These are phyloP conservation scores for Eupelmus urozonus DNA, from an alignment of 2,888 invertebrate genomes.

Conservation along the genomic window DNA sequence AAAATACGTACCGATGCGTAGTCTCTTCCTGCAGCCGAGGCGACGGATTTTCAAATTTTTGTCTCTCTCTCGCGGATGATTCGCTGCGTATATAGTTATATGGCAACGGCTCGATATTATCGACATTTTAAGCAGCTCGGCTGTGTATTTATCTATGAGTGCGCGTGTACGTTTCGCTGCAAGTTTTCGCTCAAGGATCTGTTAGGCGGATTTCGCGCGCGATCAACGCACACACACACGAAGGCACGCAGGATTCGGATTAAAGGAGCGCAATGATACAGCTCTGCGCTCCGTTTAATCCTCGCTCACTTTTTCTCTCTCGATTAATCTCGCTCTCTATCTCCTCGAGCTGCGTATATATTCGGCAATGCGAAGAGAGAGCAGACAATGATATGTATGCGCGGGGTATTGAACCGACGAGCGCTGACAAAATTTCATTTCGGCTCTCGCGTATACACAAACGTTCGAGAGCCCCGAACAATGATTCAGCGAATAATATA, in stretches of 20 bases:
- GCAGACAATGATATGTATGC: too few species aligned
- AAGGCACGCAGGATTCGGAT: not conserved
- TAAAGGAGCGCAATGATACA: constrained; percentile 18
- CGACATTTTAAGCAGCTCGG: too few species aligned
- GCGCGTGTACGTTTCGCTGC: not conserved
- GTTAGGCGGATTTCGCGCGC: constrained; percentile 12
- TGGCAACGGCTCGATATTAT: too few species aligned
- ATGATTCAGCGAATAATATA: too few species aligned
- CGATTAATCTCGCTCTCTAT: not conserved
- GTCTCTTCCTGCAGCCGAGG: too few species aligned
- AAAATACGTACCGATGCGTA: too few species aligned
- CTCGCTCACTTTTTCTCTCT: not conserved
- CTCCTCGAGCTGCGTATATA: too few species aligned
- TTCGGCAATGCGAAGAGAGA: too few species aligned
- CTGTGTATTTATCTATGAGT: not conserved
- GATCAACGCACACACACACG: not conserved
- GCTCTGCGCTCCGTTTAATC: not conserved
- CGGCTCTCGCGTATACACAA: too few species aligned
- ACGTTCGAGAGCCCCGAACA: too few species aligned
- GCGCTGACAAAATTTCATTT: too few species aligned
- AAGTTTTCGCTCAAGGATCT: constrained; percentile 23
- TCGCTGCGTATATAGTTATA: not conserved
- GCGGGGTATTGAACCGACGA: too few species aligned
- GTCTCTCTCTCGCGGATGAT: not conserved
- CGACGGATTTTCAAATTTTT: constrained; percentile 13